These are phyloP conservation scores for Anabacerthia variegaticeps DNA, from an alignment of 2,797 vertebrate species.

Conservation along the genomic window DNA sequence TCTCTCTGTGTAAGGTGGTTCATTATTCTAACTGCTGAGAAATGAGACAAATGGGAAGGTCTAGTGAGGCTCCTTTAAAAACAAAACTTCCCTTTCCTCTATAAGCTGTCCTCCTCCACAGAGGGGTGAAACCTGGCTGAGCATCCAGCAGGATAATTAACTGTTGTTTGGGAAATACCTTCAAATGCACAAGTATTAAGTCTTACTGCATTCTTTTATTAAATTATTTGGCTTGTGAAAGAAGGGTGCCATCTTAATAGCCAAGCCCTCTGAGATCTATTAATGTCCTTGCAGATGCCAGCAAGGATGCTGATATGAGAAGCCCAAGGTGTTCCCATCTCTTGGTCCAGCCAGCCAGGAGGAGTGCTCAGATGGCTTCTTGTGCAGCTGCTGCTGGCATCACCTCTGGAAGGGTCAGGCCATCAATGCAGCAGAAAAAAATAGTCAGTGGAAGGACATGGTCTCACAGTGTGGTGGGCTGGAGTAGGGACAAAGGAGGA, in stretches of 20 bases:
- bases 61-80: neutral
- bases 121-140: neutral
- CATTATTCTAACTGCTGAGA: neutral
- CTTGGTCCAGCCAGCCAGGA: neutral
- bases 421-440: neutral
- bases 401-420: neutral
- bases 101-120: neutral
- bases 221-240: neutral
- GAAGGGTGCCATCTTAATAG: neutral
- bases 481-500: fast-evolving
- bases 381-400: neutral
- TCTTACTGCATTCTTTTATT: neutral
- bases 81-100: neutral
- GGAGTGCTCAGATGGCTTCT: neutral
- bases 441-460: neutral
- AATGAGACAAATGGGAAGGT: neutral
- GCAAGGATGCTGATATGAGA: neutral
- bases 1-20: neutral
- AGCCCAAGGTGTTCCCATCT: neutral
- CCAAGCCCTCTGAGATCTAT: neutral
- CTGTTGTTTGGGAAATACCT: neutral
- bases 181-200: neutral
- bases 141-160: neutral
- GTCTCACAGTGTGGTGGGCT: neutral
- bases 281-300: neutral